Evolutionary conservation across 2,113 vertebrate genomes (phyloP), one percentile per base, ranked within the genome.

Genomic region (Lates calcarifer): DNA sequence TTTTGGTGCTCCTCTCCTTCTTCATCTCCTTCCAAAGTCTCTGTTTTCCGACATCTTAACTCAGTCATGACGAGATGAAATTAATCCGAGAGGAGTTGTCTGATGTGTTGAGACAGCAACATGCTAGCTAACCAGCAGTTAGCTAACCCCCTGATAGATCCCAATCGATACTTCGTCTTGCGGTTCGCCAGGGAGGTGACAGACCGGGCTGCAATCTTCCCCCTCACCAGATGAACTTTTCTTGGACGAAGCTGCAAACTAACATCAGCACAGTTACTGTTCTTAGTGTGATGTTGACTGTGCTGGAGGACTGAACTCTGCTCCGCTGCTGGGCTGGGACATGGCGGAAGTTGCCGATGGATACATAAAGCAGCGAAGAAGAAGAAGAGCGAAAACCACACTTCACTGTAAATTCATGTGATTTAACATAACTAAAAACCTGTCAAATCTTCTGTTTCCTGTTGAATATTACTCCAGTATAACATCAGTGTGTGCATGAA

Each of bases 51-150:
- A 62, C 90, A 89, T 85, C 84, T 91, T 65, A 94, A 35, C 29
- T 89, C 93, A 29, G 89, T 86, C 94, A 95, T 95, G 87, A 87
- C 78, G 86, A 65, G 49, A 49, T 53, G 0, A 63, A 81, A 51
- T 77, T 47, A 90, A 64, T 68, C 45, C 24, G 2, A 33, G 39
- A 74, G 55, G 31, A 47, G 18, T 24, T 18, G 29, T 29, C 24
- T 22, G 37, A 0, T 28, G 41, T 45, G 72, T 31, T 12, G 58
- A 41, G 58, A 28, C 56, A 56, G 76, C 84, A 77, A 94, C 91
- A 95, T 86, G 95, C 96, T 90, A 96, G 93, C 95, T 83, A 70
- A 60, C 79, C 0, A 70, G 62, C 60, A 1, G 63, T 35, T 62
- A 70, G 77, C 81, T 74, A 56, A 71, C 61, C 22, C 17, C 26